Conservation (phyloP, 2,888 invertebrate species). For the Villa cingulata region DNA sequence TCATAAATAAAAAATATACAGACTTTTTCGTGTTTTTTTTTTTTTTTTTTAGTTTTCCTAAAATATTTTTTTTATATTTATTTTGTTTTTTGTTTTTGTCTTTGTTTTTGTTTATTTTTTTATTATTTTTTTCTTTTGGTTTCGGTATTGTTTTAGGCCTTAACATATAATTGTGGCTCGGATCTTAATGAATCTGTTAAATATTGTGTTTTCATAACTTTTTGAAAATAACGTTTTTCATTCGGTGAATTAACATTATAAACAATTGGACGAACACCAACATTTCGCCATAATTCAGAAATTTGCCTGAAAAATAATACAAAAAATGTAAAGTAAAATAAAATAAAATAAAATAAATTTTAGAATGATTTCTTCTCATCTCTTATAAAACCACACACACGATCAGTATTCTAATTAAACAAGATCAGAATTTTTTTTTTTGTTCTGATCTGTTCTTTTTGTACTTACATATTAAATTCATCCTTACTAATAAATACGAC, state of each 20-base stretch:
- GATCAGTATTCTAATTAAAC: no score
- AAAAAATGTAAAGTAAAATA: background rate
- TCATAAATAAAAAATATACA: no score
- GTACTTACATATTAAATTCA: constrained; percentile 33
- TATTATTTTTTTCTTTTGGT: no score
- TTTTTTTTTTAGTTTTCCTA: no score
- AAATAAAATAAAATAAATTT: background rate
- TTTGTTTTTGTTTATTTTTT: no score
- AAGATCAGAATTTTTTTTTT: no score
- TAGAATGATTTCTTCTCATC: no score
- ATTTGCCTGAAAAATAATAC: constrained; percentile 25
- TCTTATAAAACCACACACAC: no score
- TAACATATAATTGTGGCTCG: constrained; percentile 28
- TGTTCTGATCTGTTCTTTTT: no score
- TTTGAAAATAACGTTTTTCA: constrained; percentile 37
- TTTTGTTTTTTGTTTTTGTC: no score
- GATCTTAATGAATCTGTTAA: constrained; percentile 35
- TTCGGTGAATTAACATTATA: constrained; percentile 37
- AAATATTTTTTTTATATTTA: no score
- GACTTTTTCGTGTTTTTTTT: no score
- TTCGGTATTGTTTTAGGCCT: background rate
- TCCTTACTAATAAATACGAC: constrained; percentile 35
- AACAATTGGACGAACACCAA: constrained; percentile 34
- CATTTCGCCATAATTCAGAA: constrained; percentile 35
- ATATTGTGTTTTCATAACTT: constrained; percentile 36